Evolutionary conservation across 1,140 invertebrate genomes (phyloP).

Genomic region (Drosophila orosa): DNA sequence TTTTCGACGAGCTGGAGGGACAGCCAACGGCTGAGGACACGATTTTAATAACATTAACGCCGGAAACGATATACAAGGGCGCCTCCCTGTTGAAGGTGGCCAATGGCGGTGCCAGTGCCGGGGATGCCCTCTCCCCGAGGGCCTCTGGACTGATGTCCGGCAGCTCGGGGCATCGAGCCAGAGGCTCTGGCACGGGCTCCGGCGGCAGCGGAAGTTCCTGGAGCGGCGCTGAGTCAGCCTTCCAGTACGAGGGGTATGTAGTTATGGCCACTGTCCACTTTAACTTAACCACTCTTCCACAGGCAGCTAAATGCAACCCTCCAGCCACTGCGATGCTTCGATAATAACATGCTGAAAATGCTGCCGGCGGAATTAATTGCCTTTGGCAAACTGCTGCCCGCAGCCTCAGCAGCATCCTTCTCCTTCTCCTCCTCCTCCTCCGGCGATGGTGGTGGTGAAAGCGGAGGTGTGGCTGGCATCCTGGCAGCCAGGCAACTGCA

Average conservation of each 20-base stretch:
- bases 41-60: conserved; percentile 84
- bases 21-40: conserved; percentile 26
- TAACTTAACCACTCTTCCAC: conserved; percentile 2
- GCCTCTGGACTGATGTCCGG: conserved; percentile 22
- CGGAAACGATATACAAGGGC: conserved; percentile 84
- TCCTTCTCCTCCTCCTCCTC: neutral
- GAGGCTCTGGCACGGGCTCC: conserved; percentile 21
- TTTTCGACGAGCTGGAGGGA: conserved; percentile 51
- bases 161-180: conserved; percentile 7
- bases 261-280: conserved; percentile 1
- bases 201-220: conserved; percentile 31
- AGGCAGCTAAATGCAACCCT: conserved; percentile 82
- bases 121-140: conserved; percentile 11
- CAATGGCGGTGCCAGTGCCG: conserved; percentile 37
- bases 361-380: conserved; percentile 83
- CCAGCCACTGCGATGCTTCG: conserved; percentile 76
- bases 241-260: conserved; percentile 80
- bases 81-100: conserved; percentile 77
- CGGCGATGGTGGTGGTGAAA: neutral
- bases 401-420: conserved; percentile 40
- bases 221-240: conserved; percentile 65
- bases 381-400: conserved; percentile 82
- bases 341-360: conserved; percentile 82
- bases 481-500: conserved; percentile 47
- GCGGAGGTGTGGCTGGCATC: conserved; percentile 6